Evolutionary conservation across 2,888 invertebrate species (phyloP).

Genomic region (Emmelina monodactyla): DNA sequence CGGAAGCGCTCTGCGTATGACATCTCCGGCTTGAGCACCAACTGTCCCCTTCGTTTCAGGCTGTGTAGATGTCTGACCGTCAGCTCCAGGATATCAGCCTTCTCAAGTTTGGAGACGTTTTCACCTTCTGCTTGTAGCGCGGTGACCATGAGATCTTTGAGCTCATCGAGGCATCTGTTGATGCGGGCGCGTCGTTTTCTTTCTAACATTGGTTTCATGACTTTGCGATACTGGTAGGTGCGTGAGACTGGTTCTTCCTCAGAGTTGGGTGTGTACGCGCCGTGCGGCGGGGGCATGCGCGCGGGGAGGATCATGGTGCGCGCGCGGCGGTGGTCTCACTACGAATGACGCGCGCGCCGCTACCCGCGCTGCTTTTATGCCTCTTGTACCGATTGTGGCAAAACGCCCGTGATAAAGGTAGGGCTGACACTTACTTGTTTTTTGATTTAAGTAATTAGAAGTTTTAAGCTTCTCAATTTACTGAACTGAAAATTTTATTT

Average conservation of each 20-base stretch:
- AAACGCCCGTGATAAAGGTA: constrained; percentile 62
- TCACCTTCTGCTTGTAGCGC: constrained; percentile 88
- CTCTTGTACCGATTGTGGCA: constrained; percentile 62
- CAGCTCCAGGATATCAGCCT: constrained; percentile 86
- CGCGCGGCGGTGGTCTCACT: constrained; percentile 53
- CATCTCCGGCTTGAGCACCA: constrained; percentile 67
- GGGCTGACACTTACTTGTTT: constrained; percentile 50
- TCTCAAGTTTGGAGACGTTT: constrained; percentile 86
- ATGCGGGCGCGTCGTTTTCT: constrained; percentile 87
- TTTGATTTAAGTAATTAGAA: no score
- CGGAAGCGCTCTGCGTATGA: constrained; percentile 83
- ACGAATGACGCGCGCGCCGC: constrained; percentile 60
- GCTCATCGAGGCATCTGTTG: constrained; percentile 87
- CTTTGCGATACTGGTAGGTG: constrained; percentile 92
- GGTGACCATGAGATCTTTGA: constrained; percentile 87
- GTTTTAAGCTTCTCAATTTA: no score
- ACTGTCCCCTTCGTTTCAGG: constrained; percentile 73
- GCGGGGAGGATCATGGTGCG: constrained; percentile 59
- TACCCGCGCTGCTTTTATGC: constrained; percentile 48
- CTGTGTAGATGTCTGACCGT: constrained; percentile 87
- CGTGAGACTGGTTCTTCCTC: constrained; percentile 77
- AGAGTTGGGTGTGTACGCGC: constrained; percentile 57
- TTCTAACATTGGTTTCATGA: constrained; percentile 92
- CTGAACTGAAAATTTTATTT: no score
- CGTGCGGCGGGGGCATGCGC: constrained; percentile 59